phyloP scores from a whole-genome alignment of 2,113 vertebrate species.

The Eolophus roseicapilla region DNA sequence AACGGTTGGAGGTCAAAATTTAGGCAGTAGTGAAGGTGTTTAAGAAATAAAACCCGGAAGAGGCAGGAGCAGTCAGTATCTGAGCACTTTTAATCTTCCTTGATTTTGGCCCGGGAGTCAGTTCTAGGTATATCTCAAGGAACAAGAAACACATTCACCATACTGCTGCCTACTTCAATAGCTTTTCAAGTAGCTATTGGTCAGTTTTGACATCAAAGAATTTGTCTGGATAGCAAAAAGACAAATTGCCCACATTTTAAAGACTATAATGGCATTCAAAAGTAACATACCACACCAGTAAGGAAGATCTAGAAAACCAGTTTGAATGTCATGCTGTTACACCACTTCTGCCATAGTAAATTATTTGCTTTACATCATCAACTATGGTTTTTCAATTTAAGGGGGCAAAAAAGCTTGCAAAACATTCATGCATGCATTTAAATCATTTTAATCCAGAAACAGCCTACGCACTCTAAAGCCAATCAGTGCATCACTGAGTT shows the following conservation, averaged over 20 bases:
- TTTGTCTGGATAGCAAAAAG: not conserved
- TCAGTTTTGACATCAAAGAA: not conserved
- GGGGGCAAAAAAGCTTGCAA: not conserved
- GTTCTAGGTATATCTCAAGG: not conserved
- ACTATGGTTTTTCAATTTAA: not conserved
- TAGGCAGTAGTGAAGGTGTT: not conserved
- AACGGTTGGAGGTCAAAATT: not conserved
- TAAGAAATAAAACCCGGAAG: not conserved
- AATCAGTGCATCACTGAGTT: not conserved
- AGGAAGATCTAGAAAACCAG: not conserved
- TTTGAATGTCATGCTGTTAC: not conserved
- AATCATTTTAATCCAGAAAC: not conserved
- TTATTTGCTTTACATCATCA: not conserved
- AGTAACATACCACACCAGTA: accelerated
- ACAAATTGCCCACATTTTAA: not conserved
- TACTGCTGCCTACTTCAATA: not conserved
- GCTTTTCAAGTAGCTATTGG: not conserved
- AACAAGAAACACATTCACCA: not conserved
- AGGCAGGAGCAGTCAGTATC: not conserved
- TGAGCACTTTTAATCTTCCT: not conserved
- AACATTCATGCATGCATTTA: not conserved
- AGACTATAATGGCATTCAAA: not conserved
- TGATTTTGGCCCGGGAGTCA: not conserved
- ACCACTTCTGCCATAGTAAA: not conserved
- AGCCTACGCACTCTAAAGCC: not conserved